phyloP scores from a whole-genome alignment of 2,888 invertebrate species.

The Tetragnatha montana region DNA sequence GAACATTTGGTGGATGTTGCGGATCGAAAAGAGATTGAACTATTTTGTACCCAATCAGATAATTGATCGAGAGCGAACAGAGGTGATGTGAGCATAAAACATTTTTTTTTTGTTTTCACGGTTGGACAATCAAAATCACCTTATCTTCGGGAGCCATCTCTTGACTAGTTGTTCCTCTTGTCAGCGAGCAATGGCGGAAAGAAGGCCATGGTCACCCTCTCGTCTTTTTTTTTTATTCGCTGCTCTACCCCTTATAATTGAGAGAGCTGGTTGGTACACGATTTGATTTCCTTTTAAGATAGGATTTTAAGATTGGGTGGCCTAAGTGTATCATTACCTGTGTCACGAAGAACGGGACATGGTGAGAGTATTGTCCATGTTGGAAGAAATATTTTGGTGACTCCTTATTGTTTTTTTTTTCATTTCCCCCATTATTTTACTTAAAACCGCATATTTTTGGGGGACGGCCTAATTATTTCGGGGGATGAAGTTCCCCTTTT shows the following conservation, averaged over 20 bases:
- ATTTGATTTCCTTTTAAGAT: slow-evolving; percentile 45
- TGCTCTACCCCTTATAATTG: slow-evolving; percentile 20
- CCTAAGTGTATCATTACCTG: not conserved
- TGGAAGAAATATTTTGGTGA: too few relatives aligned
- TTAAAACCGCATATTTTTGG: too few relatives aligned
- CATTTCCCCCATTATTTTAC: too few relatives aligned
- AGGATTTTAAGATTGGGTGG: not conserved
- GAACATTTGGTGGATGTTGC: not conserved
- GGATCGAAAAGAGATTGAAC: not conserved
- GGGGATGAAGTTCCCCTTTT: too few relatives aligned
- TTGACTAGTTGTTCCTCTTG: not conserved
- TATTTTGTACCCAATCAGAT: not conserved
- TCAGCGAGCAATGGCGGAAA: slow-evolving; percentile 15
- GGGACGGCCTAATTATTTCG: too few relatives aligned
- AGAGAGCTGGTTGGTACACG: not conserved
- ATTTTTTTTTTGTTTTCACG: slow-evolving; percentile 5
- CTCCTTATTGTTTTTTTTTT: too few relatives aligned
- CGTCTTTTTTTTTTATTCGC: too few relatives aligned
- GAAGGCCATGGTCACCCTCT: slow-evolving; percentile 45
- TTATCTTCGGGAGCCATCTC: slow-evolving; percentile 17
- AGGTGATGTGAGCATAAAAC: not conserved
- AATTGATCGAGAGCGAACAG: not conserved
- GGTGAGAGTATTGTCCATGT: too few relatives aligned
- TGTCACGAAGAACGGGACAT: not conserved
- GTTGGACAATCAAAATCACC: slow-evolving; percentile 28